Conservation (phyloP, 2,797 vertebrate species). For the Ammospiza maritima region DNA sequence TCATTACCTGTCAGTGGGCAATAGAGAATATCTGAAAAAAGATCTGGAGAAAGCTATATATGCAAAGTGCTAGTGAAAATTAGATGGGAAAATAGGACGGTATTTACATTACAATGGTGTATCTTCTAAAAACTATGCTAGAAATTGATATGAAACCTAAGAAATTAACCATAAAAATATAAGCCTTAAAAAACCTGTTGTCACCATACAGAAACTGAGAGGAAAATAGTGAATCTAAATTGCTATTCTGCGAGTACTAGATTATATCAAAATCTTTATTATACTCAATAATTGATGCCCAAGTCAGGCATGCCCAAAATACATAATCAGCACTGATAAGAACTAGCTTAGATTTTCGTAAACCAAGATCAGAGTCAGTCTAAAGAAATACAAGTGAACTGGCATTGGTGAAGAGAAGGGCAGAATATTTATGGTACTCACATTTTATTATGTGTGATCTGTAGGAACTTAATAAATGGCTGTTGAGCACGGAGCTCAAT, state of each 20-base stretch:
- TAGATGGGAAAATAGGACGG: not conserved
- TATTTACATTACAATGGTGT: not conserved
- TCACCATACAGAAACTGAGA: not conserved
- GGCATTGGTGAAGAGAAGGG: not conserved
- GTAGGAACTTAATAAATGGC: not conserved
- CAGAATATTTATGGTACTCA: not conserved
- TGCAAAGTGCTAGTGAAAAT: not conserved
- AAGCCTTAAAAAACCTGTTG: not conserved
- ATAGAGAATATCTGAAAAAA: not conserved
- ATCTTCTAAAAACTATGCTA: not conserved
- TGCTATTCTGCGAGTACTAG: not conserved
- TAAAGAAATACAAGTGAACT: not conserved
- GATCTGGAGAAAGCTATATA: not conserved
- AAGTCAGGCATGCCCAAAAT: not conserved
- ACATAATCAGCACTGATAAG: not conserved
- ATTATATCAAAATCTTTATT: not conserved
- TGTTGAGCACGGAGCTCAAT: not conserved
- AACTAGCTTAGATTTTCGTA: not conserved
- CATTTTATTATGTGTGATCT: not conserved
- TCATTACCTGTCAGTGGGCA: not conserved
- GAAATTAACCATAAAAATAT: not conserved
- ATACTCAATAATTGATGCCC: not conserved
- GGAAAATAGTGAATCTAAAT: not conserved
- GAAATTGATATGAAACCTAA: not conserved
- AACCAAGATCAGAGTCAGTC: not conserved